Conservation (phyloP, 2,888 invertebrate genomes). For the Orchestes rusci region DNA sequence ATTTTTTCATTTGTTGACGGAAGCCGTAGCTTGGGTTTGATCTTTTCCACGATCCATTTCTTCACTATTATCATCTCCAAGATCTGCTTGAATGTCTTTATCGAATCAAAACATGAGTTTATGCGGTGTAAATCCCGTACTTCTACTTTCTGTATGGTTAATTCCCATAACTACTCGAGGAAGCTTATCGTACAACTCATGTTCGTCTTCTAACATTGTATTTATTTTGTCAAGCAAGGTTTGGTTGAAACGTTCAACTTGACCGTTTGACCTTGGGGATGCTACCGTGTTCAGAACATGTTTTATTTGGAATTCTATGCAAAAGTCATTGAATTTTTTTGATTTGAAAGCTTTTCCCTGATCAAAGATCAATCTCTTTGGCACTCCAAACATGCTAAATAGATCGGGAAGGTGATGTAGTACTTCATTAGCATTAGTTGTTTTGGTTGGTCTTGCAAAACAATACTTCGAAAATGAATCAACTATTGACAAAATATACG, state of each 20-base stretch:
- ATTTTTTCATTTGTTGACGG: too few relatives aligned
- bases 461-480: constrained; percentile 20
- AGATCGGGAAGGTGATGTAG: too few relatives aligned
- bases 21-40: too few relatives aligned
- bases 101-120: constrained; percentile 7
- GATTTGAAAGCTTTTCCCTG: constrained; percentile 6
- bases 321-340: constrained; percentile 17
- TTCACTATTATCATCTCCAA: too few relatives aligned
- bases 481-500: constrained; percentile 17
- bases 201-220: constrained; percentile 13
- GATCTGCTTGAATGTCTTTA: neutral
- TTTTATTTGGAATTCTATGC: constrained; percentile 13
- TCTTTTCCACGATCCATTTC: too few relatives aligned
- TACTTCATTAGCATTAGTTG: constrained; percentile 15
- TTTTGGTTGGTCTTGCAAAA: constrained; percentile 15
- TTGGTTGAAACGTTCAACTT: constrained; percentile 17
- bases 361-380: too few relatives aligned
- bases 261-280: constrained; percentile 18
- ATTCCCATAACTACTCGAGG: constrained; percentile 11
- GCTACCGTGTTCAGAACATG: constrained; percentile 17
- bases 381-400: constrained; percentile 22
- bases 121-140: constrained; percentile 6
- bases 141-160: constrained; percentile 5
- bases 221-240: constrained; percentile 12
- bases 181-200: constrained; percentile 14